Percentiles rank a stretch among this genome's conserved stretches.
Evolutionary conservation across 2,888 invertebrate genomes (phyloP).

Genomic region (Coleophora flavipennella): DNA sequence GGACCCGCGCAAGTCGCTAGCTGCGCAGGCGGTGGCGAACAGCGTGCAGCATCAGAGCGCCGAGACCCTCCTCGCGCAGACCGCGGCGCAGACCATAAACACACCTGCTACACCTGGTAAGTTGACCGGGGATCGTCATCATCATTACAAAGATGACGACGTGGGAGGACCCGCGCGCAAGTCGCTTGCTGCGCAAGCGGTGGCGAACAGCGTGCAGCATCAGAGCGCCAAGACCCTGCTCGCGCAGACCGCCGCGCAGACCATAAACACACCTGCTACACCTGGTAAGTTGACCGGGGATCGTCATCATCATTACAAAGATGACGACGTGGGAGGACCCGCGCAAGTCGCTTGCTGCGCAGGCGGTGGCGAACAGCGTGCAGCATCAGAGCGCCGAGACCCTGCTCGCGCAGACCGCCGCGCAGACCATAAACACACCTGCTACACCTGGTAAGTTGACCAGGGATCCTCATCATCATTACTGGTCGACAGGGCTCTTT

Average conservation of each 20-base stretch:
- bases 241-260: constrained; percentile 54
- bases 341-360: constrained; percentile 82
- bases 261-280: constrained; percentile 40
- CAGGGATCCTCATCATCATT: constrained; percentile 37
- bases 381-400: constrained; percentile 69
- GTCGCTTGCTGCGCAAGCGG: constrained; percentile 77
- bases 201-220: constrained; percentile 58
- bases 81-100: constrained; percentile 48
- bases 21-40: constrained; percentile 72
- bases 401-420: constrained; percentile 51
- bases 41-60: constrained; percentile 68
- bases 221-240: constrained; percentile 66
- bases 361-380: constrained; percentile 62
- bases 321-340: constrained; percentile 96
- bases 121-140: not conserved
- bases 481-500: too few species aligned
- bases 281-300: constrained; percentile 34
- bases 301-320: constrained; percentile 76
- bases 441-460: constrained; percentile 43
- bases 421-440: constrained; percentile 45
- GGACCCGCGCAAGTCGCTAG: constrained; percentile 87
- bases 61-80: constrained; percentile 57
- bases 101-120: constrained; percentile 49
- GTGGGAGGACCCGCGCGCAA: constrained; percentile 94
- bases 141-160: constrained; percentile 90